Evolutionary conservation across 2,797 vertebrate genomes (phyloP).

Genomic region (Gouania willdenowi): DNA sequence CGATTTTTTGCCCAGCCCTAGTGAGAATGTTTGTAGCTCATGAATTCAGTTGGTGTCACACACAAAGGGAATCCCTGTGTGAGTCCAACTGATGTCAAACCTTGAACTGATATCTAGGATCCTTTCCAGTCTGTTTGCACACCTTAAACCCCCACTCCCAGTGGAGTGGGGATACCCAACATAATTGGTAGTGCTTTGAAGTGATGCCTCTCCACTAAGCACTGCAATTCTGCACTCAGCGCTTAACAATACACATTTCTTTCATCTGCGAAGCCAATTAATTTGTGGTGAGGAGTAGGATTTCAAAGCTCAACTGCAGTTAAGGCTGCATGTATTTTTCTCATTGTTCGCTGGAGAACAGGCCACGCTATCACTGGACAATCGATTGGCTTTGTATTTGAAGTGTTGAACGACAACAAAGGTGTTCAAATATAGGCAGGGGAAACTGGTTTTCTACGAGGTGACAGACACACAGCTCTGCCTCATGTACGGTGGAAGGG

Average conservation of each 20-base stretch:
- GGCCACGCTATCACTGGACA: neutral
- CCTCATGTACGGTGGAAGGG: conserved; percentile 30
- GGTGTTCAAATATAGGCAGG: neutral
- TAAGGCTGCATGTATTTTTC: neutral
- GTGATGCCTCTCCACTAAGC: conserved; percentile 39
- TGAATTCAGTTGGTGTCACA: neutral
- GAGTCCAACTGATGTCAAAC: conserved; percentile 2
- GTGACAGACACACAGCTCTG: conserved; percentile 8
- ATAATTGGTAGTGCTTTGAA: conserved; percentile 57
- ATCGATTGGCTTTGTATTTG: conserved; percentile 7
- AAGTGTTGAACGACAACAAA: neutral
- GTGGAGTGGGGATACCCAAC: conserved; percentile 17
- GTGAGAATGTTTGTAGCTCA: neutral
- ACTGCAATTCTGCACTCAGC: conserved; percentile 44
- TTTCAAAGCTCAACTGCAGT: conserved; percentile 38
- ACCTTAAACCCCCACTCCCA: neutral
- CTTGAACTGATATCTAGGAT: conserved; percentile 30
- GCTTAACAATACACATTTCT: conserved; percentile 46
- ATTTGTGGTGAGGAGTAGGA: conserved; percentile 36
- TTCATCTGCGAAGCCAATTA: conserved; percentile 58
- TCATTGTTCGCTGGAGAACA: neutral
- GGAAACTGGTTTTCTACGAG: neutral
- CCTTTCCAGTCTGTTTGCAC: neutral
- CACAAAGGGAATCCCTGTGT: neutral
- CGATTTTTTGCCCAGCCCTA: too few relatives aligned